phyloP scores from a whole-genome alignment of 2,113 vertebrate genomes.

The Elephantulus edwardii region DNA sequence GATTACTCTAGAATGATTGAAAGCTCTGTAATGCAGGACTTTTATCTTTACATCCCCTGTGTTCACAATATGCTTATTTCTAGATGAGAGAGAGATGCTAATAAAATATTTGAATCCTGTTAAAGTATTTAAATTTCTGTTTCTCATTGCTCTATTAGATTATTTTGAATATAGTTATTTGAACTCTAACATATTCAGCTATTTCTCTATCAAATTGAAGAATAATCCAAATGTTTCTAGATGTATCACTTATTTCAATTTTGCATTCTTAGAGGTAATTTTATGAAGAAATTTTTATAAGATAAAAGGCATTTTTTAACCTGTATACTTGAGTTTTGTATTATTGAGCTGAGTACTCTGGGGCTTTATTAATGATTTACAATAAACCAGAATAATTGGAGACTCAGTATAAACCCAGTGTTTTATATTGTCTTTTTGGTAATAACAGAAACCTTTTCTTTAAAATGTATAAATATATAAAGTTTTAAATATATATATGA shows the following conservation, averaged over 20 bases:
- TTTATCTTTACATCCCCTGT: not conserved
- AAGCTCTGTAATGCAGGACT: not conserved
- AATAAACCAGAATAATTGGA: not conserved
- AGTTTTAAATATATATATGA: no score
- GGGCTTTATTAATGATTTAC: not conserved
- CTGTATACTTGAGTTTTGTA: not conserved
- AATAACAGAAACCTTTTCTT: not conserved
- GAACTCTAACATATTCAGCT: not conserved
- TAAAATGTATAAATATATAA: no score
- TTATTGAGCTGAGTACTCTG: not conserved
- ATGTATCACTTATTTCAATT: not conserved
- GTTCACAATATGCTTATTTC: not conserved
- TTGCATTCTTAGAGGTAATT: not conserved
- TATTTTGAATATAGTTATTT: not conserved
- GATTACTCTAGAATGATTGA: not conserved
- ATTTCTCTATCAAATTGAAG: conserved; percentile 38
- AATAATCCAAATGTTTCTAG: not conserved
- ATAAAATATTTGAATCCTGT: not conserved
- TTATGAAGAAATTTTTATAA: not conserved
- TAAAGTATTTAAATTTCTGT: not conserved
- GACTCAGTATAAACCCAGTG: not conserved
- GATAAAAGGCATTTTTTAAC: not conserved
- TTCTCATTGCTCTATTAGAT: not conserved
- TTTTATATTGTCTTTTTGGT: not conserved
- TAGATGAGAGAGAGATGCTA: not conserved